Evolutionary conservation across 2,888 invertebrate species (phyloP).

Genomic region (Mesorhabditis belari): DNA sequence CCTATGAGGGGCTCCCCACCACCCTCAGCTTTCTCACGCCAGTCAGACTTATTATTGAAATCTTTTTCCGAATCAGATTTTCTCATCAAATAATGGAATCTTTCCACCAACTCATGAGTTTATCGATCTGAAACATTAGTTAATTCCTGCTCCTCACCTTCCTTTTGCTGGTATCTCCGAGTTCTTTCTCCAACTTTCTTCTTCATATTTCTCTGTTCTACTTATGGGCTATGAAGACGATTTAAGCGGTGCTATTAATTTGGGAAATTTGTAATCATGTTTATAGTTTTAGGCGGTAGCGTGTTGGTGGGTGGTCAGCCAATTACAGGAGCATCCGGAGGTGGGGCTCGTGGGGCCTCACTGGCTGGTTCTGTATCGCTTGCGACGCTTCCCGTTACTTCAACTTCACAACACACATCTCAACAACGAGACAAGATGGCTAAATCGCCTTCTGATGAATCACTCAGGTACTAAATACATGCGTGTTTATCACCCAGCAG

Average conservation of each 20-base stretch:
- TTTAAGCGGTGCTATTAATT: too few relatives aligned
- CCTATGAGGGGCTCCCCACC: background rate
- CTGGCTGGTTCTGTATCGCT: conserved; percentile 4
- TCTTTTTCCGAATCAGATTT: too few relatives aligned
- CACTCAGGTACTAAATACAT: conserved; percentile 34
- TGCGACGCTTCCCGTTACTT: background rate
- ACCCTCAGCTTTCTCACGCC: background rate
- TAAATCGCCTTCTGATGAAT: conserved; percentile 45
- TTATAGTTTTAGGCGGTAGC: conserved; percentile 24
- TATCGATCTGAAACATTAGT: too few relatives aligned
- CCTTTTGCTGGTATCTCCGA: too few relatives aligned
- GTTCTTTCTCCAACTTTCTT: too few relatives aligned
- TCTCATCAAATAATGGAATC: too few relatives aligned
- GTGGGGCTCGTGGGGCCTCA: conserved; percentile 15
- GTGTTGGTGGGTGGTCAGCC: conserved; percentile 21
- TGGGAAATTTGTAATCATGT: background rate
- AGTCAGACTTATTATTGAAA: too few relatives aligned
- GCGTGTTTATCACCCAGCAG: too few relatives aligned
- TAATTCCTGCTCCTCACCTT: too few relatives aligned
- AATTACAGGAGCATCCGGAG: conserved; percentile 17
- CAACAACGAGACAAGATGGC: conserved; percentile 26
- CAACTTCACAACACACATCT: conserved; percentile 2
- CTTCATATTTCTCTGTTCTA: too few relatives aligned
- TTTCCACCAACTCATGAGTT: too few relatives aligned
- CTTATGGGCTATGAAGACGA: too few relatives aligned